A percentile compares a stretch with the other conserved stretches of the same genome.
Conservation (phyloP, 2,888 invertebrate species). For the Lithophane semibrunnea region DNA sequence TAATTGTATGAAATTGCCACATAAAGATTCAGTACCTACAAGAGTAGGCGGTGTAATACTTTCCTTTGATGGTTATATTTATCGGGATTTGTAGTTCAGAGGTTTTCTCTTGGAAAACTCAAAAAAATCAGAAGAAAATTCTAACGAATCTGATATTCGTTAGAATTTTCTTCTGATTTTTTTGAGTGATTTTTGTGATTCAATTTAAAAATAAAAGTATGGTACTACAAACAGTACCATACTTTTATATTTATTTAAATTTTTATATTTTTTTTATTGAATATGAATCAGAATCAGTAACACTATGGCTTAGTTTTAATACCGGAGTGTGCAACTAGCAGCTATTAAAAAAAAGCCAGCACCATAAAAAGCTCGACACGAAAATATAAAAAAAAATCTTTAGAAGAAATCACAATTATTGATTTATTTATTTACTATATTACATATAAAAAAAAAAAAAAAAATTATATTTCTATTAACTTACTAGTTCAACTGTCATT, state of each 20-base stretch:
- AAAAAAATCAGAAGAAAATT: background rate
- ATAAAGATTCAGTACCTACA: constrained; percentile 41
- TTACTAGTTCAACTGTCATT: no score
- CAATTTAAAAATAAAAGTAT: no score
- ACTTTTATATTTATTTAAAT: no score
- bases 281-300: background rate
- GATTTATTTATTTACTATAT: no score
- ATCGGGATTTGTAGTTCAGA: constrained; percentile 13
- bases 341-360: background rate
- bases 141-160: no score
- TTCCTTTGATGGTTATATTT: constrained; percentile 40
- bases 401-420: background rate
- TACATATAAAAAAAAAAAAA: no score
- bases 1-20: constrained; percentile 9
- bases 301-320: background rate
- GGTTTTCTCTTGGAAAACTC: background rate
- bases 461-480: no score
- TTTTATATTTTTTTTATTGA: background rate
- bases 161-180: no score
- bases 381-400: background rate
- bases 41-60: constrained; percentile 6
- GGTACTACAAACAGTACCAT: background rate
- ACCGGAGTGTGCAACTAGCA: background rate
- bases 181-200: no score
- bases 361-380: background rate